Percentiles rank a stretch among this genome's conserved stretches.
phyloP scores from a whole-genome alignment of 2,888 invertebrate species.

The Metalampra italica region DNA sequence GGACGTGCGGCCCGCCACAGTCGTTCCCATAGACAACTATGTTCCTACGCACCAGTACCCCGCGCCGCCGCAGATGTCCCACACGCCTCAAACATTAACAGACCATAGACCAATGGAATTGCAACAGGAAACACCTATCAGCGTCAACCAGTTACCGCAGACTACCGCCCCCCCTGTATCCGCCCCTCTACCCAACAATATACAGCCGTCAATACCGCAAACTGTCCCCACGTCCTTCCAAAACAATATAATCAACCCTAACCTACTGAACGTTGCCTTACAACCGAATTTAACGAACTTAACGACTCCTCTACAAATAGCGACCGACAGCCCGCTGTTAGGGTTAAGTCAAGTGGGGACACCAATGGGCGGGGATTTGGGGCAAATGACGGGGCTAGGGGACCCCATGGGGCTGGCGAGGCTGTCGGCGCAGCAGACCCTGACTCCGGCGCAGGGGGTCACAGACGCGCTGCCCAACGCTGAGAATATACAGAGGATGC shows the following conservation, averaged over 20 bases:
- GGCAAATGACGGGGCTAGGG: slow-evolving; percentile 27
- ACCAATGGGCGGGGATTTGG: slow-evolving; percentile 52
- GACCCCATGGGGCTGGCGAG: slow-evolving; percentile 27
- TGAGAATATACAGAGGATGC: slow-evolving; percentile 71
- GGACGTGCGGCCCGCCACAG: slow-evolving; percentile 13
- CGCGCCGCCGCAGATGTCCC: slow-evolving; percentile 24
- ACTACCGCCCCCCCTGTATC: not conserved
- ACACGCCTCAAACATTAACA: slow-evolving; percentile 31
- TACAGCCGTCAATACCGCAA: slow-evolving; percentile 3
- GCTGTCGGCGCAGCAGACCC: slow-evolving; percentile 29
- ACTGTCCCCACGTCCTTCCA: slow-evolving; percentile 15
- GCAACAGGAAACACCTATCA: slow-evolving; percentile 6
- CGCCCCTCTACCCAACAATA: not conserved
- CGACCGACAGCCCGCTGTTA: slow-evolving; percentile 56
- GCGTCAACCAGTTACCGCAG: not conserved
- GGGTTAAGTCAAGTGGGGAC: slow-evolving; percentile 61
- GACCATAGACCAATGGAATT: slow-evolving; percentile 17
- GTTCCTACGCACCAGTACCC: slow-evolving; percentile 63
- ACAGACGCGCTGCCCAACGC: slow-evolving; percentile 48
- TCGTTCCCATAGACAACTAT: slow-evolving; percentile 30
- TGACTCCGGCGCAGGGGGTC: slow-evolving; percentile 44
- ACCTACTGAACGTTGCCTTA: slow-evolving; percentile 30
- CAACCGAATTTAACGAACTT: slow-evolving; percentile 51
- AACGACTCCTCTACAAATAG: slow-evolving; percentile 62
- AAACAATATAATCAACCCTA: slow-evolving; percentile 30